Base-by-base conservation (phyloP, 1,140 invertebrate genomes). In the Leptinotarsa texana region DNA sequence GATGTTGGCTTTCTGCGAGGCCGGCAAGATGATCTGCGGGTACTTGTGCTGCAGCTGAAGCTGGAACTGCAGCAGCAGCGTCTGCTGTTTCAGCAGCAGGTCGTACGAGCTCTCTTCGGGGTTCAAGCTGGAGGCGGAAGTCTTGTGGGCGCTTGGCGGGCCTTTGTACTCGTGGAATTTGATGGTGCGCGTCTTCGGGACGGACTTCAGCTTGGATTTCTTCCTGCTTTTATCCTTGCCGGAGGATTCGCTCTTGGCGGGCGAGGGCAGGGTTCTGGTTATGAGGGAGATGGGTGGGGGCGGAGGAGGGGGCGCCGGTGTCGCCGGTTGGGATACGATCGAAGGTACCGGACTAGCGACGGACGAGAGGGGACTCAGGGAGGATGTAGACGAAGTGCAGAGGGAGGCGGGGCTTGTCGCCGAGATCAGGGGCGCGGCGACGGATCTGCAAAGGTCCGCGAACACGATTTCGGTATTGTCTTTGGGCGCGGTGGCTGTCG, bases 91-190 rank as follows among this genome's bases (percentile, higher is more conserved):
- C 24, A 98, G 87, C 21, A 98, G 88, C 68, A 98, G 85, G 83
- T 98, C 95, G 83, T 98, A 98, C 11, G 94, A 93, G 2, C 95
- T 96, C 85, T 97, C 95, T 61, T 88, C 89, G 68, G 78, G 80
- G 80, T 78, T 85, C 27, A 86, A 87, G 24, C 85, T 85, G 48
- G 80, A 75, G 18, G 67, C 77, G 57, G 81, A 74, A 21, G 67
- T 79, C 80, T 96, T 93, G 82, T 96, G 91, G 22, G 94, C 94
- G 87, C 93, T 98, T 72, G 96, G 96, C 61, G 97, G 97, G 70
- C 96, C 96, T 89, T 98, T 98, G 85, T 99, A 98, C 85, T 99
- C 97, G 85, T 99, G 97, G 86, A 99, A 99, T 88, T 99, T 99
- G 75, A 98, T 97, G 62, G 93, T 95, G 75, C 95, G 91, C 3